Evolutionary conservation across 1,140 invertebrate genomes (phyloP).

Genomic region (Drosophila micromelanica): DNA sequence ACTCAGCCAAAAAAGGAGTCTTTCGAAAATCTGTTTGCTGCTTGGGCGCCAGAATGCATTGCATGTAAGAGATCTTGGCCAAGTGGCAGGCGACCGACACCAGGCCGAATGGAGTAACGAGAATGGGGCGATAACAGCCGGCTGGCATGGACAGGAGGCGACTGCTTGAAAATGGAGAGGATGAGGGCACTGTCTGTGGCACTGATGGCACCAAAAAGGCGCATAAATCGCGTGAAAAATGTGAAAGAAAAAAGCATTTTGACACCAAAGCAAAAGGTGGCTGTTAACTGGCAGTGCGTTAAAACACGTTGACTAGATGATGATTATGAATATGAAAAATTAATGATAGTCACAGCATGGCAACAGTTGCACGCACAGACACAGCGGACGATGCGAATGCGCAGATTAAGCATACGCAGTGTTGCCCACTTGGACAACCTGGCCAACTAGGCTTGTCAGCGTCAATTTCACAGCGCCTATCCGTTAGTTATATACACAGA

Average conservation of each 20-base stretch:
- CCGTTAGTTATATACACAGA: slow-evolving; percentile 68
- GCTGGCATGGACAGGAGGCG: slow-evolving; percentile 30
- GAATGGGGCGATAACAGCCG: slow-evolving; percentile 25
- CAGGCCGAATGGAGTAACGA: slow-evolving; percentile 9
- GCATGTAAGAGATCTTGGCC: slow-evolving; percentile 58
- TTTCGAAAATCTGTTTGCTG: slow-evolving; percentile 59
- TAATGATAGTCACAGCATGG: slow-evolving; percentile 82
- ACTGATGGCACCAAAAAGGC: slow-evolving; percentile 46
- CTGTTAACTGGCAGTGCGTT: slow-evolving; percentile 41
- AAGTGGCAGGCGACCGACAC: slow-evolving; percentile 24
- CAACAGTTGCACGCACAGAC: slow-evolving; percentile 73
- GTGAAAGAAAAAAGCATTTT: slow-evolving; percentile 80
- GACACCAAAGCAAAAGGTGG: slow-evolving; percentile 64
- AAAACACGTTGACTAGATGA: slow-evolving; percentile 75
- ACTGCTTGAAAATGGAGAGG: slow-evolving; percentile 28
- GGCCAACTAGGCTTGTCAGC: slow-evolving; percentile 70
- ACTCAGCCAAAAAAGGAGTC: slow-evolving; percentile 68
- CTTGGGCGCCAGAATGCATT: slow-evolving; percentile 52
- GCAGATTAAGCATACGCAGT: slow-evolving; percentile 78
- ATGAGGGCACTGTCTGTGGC: slow-evolving; percentile 19
- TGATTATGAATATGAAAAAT: slow-evolving; percentile 83
- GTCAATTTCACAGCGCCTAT: slow-evolving; percentile 74
- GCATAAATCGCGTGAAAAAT: slow-evolving; percentile 81
- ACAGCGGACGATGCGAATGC: slow-evolving; percentile 62
- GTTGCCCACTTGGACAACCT: slow-evolving; percentile 51